Base-by-base conservation (phyloP, 1,140 invertebrate genomes). In the Lepidurus apus region DNA sequence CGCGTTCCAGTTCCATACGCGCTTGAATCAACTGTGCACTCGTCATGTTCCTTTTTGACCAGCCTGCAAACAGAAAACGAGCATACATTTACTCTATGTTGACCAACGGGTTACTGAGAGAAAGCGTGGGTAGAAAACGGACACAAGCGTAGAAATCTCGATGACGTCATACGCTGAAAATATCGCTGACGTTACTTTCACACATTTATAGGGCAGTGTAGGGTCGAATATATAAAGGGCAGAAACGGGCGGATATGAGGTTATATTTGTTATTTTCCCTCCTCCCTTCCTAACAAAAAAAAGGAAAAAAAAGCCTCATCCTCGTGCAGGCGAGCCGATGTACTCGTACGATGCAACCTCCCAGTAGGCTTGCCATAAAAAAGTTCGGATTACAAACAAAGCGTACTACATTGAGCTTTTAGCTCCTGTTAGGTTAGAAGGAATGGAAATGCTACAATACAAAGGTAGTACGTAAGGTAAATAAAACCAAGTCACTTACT, bases 41-140 rank as follows among this genome's bases (percentile, higher is more conserved):
- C 44, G 80, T 97, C 95, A 83, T 93, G 93, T 43, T 90, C 92
- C 83, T 94, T 93, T 83, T 94, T 95, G 0, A 92, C 90, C 80
- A 93, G 88, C 82, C 91, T 95, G 83, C 74, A 85, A 87, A 81
- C 78, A 81, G 79, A 80, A 77, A 78, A 76, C 43, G 78, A 78
- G n/a, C 78, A 53, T 44, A 76, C 43, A 43, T 47, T 26, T 17
- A n/a, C 76, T 24, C 26, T 77, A 17, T 47, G 10, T 10, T 65
- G 6, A 7, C 6, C 53, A 13, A 65, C 53, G 53, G 17, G 17
- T 21, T 21, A 9, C 7, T 65, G 53, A 7, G 53, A 65, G 53
- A 65, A 65, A 65, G 53, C 53, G 53, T 65, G 53, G 53, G 53
- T 9, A n/a, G 53, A 3, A 24, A 43, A 43, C 24, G 7, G 9